A percentile compares a stretch with the other conserved stretches of the same genome.
phyloP scores from a whole-genome alignment of 2,113 vertebrate genomes.

The Ictalurus punctatus region DNA sequence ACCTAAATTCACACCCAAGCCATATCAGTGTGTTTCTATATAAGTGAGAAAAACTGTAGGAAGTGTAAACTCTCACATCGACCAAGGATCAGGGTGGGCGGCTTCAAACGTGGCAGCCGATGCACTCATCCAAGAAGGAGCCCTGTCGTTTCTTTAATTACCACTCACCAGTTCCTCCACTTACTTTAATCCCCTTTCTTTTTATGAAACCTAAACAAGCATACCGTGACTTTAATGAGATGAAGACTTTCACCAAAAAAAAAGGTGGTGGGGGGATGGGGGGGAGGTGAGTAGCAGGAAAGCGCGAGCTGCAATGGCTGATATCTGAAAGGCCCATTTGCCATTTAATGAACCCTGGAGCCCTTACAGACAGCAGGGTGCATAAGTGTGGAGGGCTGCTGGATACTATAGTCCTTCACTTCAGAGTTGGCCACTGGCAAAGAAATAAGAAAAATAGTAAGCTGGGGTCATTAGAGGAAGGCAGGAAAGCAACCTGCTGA shows the following conservation, averaged over 20 bases:
- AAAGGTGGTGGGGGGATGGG: neutral
- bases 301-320: constrained; percentile 38
- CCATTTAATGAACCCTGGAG: constrained; percentile 54
- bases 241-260: constrained; percentile 42
- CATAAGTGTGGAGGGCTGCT: constrained; percentile 1
- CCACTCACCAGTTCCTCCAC: constrained; percentile 48
- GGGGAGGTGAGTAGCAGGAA: neutral
- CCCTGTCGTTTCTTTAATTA: constrained; percentile 51
- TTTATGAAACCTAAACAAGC: constrained; percentile 49
- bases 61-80: constrained; percentile 14
- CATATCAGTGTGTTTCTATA: neutral
- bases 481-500: neutral
- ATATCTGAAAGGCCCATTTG: constrained; percentile 56
- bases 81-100: neutral
- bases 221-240: constrained; percentile 52
- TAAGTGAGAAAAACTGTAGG: neutral
- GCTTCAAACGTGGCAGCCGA: constrained; percentile 24
- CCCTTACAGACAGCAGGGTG: constrained; percentile 25
- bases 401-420: constrained; percentile 32
- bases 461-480: neutral
- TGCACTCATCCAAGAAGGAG: constrained; percentile 45
- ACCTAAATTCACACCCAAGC: neutral
- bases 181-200: constrained; percentile 41
- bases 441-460: constrained; percentile 17
- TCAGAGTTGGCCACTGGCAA: constrained; percentile 18